These are phyloP conservation scores for Toxotes chatareus DNA, from an alignment of 2,113 vertebrate genomes.

Conservation along the genomic window DNA sequence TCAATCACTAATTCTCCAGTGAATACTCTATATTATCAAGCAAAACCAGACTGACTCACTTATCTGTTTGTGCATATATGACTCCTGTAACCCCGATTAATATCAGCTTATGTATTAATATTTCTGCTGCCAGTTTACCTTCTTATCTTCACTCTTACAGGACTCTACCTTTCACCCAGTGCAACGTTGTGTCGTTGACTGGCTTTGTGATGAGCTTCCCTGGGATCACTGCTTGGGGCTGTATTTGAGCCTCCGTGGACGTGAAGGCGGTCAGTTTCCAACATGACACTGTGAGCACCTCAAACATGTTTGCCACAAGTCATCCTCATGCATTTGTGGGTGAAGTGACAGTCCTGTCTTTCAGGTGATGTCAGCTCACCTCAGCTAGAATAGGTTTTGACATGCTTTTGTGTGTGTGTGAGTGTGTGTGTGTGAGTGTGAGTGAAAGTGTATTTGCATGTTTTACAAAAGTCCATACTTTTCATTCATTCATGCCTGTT, in stretches of 20 bases:
- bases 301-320: conserved; percentile 44
- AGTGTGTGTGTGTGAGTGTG: conserved; percentile 12
- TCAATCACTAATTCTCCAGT: too few species aligned
- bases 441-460: conserved; percentile 26
- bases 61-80: not conserved
- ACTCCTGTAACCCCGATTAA: not conserved
- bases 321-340: conserved; percentile 61
- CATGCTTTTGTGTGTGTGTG: conserved; percentile 10
- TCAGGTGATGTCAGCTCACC: conserved; percentile 68
- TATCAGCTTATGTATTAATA: not conserved
- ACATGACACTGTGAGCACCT: conserved; percentile 19
- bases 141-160: conserved; percentile 7
- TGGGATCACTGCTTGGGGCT: conserved; percentile 34
- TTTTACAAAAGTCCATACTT: conserved; percentile 1
- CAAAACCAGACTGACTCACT: not conserved
- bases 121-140: conserved; percentile 35
- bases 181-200: not conserved
- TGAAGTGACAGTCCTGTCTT: conserved; percentile 74
- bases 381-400: conserved; percentile 44
- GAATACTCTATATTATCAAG: too few species aligned
- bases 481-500: conserved; percentile 27
- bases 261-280: conserved; percentile 53
- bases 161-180: conserved; percentile 2
- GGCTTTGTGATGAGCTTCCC: conserved; percentile 13
- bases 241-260: conserved; percentile 28